phyloP scores from a whole-genome alignment of 2,797 vertebrate genomes.

The Gambelia wislizenii region DNA sequence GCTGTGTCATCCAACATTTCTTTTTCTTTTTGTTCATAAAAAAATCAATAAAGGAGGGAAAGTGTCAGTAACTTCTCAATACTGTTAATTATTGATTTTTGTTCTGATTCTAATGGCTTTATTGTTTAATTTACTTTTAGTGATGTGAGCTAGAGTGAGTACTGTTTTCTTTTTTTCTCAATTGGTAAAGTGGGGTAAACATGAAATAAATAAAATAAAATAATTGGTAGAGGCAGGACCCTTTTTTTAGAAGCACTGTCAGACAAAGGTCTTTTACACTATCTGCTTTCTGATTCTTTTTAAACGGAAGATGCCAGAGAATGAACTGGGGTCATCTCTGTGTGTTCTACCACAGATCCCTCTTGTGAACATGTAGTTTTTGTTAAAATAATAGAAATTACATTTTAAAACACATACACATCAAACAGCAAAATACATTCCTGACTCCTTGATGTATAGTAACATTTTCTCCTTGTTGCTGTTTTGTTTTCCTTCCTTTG shows the following conservation, averaged over 20 bases:
- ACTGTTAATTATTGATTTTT: no score
- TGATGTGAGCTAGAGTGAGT: no score
- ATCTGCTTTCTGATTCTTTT: not conserved
- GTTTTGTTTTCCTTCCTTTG: not conserved
- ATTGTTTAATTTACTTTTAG: not conserved
- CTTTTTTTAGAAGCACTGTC: not conserved
- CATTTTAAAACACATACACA: not conserved
- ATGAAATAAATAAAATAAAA: no score
- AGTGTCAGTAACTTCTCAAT: no score
- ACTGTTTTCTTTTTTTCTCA: no score
- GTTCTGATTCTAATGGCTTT: not conserved
- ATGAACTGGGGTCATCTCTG: not conserved
- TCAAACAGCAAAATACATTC: not conserved
- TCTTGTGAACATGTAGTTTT: not conserved
- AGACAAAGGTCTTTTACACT: not conserved
- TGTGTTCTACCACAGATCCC: not conserved
- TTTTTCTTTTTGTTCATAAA: no score
- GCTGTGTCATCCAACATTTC: no score
- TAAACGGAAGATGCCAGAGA: not conserved
- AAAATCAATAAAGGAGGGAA: no score
- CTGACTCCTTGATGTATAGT: not conserved
- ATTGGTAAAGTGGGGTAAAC: no score
- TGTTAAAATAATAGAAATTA: not conserved
- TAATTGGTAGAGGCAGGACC: no score
- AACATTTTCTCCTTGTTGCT: not conserved